A percentile compares a stretch with the other conserved stretches of the same genome.
Conservation (phyloP, 64 coral and sea anemone species). For the Pachyseris speciosa region DNA sequence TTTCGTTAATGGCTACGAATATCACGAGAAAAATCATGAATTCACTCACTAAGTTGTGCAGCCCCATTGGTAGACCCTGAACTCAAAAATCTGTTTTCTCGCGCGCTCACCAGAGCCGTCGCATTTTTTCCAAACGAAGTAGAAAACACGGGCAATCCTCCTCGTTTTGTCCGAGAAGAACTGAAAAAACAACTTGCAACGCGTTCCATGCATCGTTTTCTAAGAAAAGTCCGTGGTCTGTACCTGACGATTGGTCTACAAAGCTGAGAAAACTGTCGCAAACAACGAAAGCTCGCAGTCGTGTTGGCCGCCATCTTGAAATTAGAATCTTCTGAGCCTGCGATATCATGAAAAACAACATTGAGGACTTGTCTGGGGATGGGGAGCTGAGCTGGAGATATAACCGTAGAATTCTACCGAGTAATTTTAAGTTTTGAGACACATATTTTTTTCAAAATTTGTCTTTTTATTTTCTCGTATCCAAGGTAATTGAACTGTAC, state of each 20-base stretch:
- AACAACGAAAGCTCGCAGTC: neutral
- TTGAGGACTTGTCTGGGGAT: neutral
- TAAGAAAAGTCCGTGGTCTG: neutral
- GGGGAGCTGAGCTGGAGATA: neutral
- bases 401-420: too few relatives aligned
- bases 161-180: neutral
- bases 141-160: neutral
- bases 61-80: neutral
- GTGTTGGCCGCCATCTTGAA: constrained; percentile 50
- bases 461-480: neutral
- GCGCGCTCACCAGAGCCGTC: neutral
- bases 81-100: constrained; percentile 28
- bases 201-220: neutral
- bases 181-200: neutral
- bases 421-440: too few relatives aligned
- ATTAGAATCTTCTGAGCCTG: constrained; percentile 22
- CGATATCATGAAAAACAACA: neutral
- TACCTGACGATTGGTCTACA: neutral
- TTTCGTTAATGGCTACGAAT: neutral
- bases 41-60: neutral
- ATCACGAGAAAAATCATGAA: neutral
- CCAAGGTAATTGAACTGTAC: neutral
- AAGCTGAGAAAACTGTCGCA: neutral
- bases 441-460: too few relatives aligned
- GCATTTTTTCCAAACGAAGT: neutral